These are phyloP conservation scores for Spilosoma lubricipeda DNA, from an alignment of 2,888 invertebrate genomes.

Conservation along the genomic window DNA sequence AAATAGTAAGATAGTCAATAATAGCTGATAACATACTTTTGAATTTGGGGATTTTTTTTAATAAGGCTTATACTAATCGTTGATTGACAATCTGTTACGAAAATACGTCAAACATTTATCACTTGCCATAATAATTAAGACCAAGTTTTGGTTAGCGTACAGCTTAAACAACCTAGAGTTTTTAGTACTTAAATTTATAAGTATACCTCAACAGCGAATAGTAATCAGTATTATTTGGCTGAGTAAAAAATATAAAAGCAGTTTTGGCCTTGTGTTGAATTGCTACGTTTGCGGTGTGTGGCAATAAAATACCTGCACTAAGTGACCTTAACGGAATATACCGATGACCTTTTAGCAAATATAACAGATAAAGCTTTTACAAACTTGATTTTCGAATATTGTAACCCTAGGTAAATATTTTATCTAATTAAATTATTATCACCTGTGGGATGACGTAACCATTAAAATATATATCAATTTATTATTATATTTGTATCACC, in stretches of 20 bases:
- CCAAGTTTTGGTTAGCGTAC: constrained; percentile 29
- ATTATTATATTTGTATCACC: neutral
- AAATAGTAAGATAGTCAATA: neutral
- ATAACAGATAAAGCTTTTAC: constrained; percentile 70
- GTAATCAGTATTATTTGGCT: constrained; percentile 63
- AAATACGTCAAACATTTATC: constrained; percentile 25
- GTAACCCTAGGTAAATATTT: constrained; percentile 39
- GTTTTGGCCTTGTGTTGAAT: constrained; percentile 80
- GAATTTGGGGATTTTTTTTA: constrained; percentile 6
- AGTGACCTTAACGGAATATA: constrained; percentile 81
- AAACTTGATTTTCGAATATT: constrained; percentile 58
- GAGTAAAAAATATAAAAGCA: constrained; percentile 71
- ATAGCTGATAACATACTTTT: neutral
- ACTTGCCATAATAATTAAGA: neutral
- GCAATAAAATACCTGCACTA: constrained; percentile 80
- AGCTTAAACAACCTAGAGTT: constrained; percentile 27
- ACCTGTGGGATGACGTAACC: neutral
- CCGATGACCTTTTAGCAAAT: constrained; percentile 72
- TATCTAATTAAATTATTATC: neutral
- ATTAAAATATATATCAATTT: neutral
- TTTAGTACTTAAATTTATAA: constrained; percentile 40
- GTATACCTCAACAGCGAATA: constrained; percentile 50
- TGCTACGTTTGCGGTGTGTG: constrained; percentile 74
- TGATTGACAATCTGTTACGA: constrained; percentile 12
- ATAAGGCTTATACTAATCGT: constrained; percentile 4